These are phyloP conservation scores for Lithodes maja DNA, from an alignment of 2,888 invertebrate genomes.

Conservation along the genomic window DNA sequence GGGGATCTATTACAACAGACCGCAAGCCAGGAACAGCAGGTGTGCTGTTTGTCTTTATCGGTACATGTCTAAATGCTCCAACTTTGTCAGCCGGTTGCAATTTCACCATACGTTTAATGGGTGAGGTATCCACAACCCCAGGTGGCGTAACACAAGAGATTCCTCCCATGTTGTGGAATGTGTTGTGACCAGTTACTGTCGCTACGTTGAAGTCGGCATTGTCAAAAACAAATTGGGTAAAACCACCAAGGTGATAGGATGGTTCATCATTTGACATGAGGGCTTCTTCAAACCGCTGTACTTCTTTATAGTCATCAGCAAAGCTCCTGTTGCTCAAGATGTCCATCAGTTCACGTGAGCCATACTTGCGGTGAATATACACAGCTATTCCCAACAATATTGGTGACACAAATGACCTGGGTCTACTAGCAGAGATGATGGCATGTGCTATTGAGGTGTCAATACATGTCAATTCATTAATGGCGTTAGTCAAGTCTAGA, in stretches of 20 bases:
- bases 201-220: conserved; percentile 70
- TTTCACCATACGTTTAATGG: neutral
- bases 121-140: neutral
- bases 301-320: conserved; percentile 36
- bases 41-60: too few species aligned
- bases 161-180: conserved; percentile 8
- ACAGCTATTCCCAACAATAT: conserved; percentile 4
- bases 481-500: too few species aligned
- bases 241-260: conserved; percentile 17
- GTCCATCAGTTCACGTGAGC: neutral
- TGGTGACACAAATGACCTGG: conserved; percentile 17
- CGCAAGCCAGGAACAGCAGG: too few species aligned
- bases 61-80: neutral
- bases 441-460: conserved; percentile 2
- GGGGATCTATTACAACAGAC: too few species aligned
- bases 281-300: conserved; percentile 24
- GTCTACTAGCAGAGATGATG: conserved; percentile 16
- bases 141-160: conserved; percentile 8
- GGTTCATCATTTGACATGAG: neutral
- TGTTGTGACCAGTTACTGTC: too few species aligned
- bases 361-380: conserved; percentile 20
- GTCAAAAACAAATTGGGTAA: too few species aligned
- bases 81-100: neutral
- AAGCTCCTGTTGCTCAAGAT: conserved; percentile 16
- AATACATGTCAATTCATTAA: too few species aligned